phyloP scores from a whole-genome alignment of 2,888 invertebrate species.

The Dromius quadrimaculatus region DNA sequence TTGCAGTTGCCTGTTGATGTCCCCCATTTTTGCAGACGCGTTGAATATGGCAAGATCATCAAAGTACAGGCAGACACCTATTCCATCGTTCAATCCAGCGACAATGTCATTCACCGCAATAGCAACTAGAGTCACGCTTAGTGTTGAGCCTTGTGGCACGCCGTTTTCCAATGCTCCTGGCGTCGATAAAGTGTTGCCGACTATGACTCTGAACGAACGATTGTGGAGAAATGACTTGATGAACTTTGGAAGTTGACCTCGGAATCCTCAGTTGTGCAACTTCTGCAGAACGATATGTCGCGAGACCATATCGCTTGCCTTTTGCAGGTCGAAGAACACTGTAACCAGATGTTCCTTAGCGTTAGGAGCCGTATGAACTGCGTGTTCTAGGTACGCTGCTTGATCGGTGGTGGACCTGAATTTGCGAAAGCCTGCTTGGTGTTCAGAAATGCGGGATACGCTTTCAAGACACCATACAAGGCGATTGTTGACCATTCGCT shows the following conservation, averaged over 20 bases:
- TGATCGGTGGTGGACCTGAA: constrained; percentile 37
- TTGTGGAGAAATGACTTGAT: background rate
- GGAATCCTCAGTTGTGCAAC: background rate
- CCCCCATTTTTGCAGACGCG: constrained; percentile 38
- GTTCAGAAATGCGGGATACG: background rate
- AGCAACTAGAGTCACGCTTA: constrained; percentile 52
- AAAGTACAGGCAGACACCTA: constrained; percentile 44
- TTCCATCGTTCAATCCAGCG: background rate
- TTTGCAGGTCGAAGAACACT: constrained; percentile 8
- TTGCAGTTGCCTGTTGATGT: constrained; percentile 40
- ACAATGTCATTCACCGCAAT: constrained; percentile 51
- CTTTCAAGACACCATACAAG: background rate
- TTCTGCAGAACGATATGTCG: background rate
- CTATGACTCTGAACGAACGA: background rate
- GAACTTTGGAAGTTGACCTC: background rate
- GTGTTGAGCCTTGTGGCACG: constrained; percentile 52
- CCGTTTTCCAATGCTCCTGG: constrained; percentile 39
- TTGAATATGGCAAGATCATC: constrained; percentile 51
- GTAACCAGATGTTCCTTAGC: no score
- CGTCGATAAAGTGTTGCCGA: background rate
- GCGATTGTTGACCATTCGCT: background rate
- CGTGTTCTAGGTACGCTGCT: background rate
- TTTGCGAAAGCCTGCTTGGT: constrained; percentile 16
- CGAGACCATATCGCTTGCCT: constrained; percentile 13
- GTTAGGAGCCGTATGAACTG: background rate